phyloP scores from a whole-genome alignment of 1,140 invertebrate genomes.

The Diorhabda elongata region DNA sequence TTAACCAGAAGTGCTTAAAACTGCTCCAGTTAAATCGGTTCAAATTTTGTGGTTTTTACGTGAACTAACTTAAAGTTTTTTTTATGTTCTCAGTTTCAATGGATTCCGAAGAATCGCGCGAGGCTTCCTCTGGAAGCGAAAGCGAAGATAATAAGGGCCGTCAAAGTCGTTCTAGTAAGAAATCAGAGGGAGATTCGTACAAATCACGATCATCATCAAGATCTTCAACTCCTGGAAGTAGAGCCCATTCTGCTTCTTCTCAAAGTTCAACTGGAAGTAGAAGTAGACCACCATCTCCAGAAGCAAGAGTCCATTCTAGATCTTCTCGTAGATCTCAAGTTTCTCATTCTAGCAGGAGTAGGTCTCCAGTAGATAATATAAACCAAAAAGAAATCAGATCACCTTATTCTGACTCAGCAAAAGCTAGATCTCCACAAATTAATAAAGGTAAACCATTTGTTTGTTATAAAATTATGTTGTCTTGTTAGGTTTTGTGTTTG shows the following conservation, averaged over 20 bases:
- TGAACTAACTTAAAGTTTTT: conserved; percentile 4
- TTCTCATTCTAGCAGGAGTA: conserved; percentile 11
- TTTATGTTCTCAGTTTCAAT: conserved; percentile 31
- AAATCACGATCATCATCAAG: conserved; percentile 21
- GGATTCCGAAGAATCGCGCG: conserved; percentile 44
- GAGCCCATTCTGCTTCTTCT: conserved; percentile 33
- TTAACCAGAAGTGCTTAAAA: conserved; percentile 7
- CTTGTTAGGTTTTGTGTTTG: too few species aligned
- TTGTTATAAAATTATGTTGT: too few species aligned
- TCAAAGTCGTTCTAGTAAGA: conserved; percentile 16
- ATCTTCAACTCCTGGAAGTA: conserved; percentile 25
- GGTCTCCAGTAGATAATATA: background rate
- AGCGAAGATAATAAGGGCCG: conserved; percentile 30
- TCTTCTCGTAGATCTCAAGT: conserved; percentile 12
- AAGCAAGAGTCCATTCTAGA: conserved; percentile 14
- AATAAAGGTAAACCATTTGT: background rate
- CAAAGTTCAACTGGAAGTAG: conserved; percentile 10
- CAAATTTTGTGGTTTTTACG: background rate
- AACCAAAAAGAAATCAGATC: background rate
- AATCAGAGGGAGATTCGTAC: conserved; percentile 19
- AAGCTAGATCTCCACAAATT: background rate
- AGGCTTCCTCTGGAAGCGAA: conserved; percentile 42
- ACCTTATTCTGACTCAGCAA: background rate
- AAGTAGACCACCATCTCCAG: conserved; percentile 14
- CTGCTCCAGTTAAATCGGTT: conserved; percentile 15